Evolutionary conservation across 2,888 invertebrate genomes (phyloP).

Genomic region (Sphinx pinastri): DNA sequence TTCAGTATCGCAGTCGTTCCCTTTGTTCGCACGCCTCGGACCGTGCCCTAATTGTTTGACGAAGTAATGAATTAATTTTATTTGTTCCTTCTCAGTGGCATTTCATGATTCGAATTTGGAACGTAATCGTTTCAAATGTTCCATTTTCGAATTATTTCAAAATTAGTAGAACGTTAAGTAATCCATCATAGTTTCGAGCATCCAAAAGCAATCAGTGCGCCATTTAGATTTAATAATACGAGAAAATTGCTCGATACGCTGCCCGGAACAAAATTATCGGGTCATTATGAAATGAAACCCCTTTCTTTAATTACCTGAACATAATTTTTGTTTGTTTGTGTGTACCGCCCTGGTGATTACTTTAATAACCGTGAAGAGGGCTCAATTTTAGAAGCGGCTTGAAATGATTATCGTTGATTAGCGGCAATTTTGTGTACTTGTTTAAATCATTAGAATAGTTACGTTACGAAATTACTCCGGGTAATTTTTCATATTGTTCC

Average conservation of each 20-base stretch:
- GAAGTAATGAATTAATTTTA: constrained; percentile 70
- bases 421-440: constrained; percentile 68
- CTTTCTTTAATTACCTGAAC: constrained; percentile 80
- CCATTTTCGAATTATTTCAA: constrained; percentile 44
- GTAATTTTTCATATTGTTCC: constrained; percentile 21
- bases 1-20: constrained; percentile 63
- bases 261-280: constrained; percentile 71
- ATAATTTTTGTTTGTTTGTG: constrained; percentile 79
- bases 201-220: constrained; percentile 65
- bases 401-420: constrained; percentile 71
- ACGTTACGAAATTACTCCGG: constrained; percentile 26
- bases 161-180: constrained; percentile 49
- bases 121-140: constrained; percentile 18
- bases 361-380: constrained; percentile 67
- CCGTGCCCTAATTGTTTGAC: constrained; percentile 69
- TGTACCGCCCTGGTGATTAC: constrained; percentile 71
- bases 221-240: constrained; percentile 73
- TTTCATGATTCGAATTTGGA: constrained; percentile 23
- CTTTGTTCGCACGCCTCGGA: constrained; percentile 70
- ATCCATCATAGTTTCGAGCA: constrained; percentile 68
- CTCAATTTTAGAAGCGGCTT: constrained; percentile 64
- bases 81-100: constrained; percentile 21
- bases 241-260: constrained; percentile 72
- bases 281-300: constrained; percentile 78
- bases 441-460: constrained; percentile 31